Evolutionary conservation across 2,113 vertebrate species (phyloP).

Genomic region (Callocephalon fimbriatum): DNA sequence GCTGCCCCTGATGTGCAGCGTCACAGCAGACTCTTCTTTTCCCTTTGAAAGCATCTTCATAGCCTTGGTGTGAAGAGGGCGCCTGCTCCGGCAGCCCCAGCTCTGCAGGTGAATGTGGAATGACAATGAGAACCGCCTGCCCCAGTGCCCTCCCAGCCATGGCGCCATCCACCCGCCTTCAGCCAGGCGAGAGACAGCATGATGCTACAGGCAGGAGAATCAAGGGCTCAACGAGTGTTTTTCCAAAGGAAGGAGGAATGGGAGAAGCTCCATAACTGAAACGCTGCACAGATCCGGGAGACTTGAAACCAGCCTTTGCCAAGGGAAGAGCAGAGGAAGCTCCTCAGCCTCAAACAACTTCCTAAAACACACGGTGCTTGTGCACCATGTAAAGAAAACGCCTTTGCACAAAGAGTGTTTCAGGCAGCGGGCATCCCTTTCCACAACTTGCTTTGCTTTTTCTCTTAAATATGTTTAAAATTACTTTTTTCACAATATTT

Average conservation of each 20-base stretch:
- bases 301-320: accelerated
- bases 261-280: background rate
- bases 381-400: background rate
- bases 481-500: background rate
- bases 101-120: background rate
- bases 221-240: accelerated
- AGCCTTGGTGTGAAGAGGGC: background rate
- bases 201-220: background rate
- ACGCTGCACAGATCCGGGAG: accelerated
- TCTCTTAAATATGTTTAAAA: background rate
- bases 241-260: background rate
- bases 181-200: background rate
- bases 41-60: accelerated
- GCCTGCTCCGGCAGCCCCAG: background rate
- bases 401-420: background rate
- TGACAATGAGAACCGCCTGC: background rate
- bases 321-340: background rate
- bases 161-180: background rate
- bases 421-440: background rate
- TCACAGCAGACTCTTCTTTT: background rate
- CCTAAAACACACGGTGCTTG: accelerated
- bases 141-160: background rate
- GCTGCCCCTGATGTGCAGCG: background rate
- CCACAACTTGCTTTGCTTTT: background rate
- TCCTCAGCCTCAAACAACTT: background rate